Evolutionary conservation across 2,113 vertebrate genomes (phyloP).

Genomic region (Melospiza melodia): DNA sequence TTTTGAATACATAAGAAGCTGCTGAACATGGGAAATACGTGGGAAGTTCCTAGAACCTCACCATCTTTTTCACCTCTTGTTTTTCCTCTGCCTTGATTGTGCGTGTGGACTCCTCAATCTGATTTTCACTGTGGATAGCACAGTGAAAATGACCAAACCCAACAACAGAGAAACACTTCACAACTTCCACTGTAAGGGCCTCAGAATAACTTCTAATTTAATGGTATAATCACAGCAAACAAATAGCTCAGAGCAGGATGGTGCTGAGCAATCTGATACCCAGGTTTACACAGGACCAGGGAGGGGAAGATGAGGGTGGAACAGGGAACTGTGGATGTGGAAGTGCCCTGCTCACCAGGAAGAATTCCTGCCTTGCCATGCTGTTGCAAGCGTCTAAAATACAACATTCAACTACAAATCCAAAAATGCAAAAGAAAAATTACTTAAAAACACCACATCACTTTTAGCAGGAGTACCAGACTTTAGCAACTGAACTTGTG

Average conservation of each 20-base stretch:
- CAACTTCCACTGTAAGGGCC: neutral
- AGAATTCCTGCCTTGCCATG: neutral
- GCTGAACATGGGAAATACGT: neutral
- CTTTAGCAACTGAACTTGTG: neutral
- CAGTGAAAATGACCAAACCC: neutral
- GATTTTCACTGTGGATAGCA: neutral
- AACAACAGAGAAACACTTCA: neutral
- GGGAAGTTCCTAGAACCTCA: neutral
- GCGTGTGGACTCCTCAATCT: neutral
- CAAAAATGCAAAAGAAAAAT: neutral
- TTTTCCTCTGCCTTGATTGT: neutral
- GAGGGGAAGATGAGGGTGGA: neutral
- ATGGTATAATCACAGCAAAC: neutral
- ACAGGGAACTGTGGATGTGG: neutral
- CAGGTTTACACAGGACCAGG: neutral
- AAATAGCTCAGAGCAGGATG: neutral
- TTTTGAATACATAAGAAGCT: constrained; percentile 9
- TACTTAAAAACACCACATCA: neutral
- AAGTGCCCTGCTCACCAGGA: neutral
- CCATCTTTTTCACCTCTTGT: neutral
- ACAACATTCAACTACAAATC: neutral
- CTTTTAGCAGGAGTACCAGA: neutral
- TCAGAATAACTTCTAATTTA: neutral
- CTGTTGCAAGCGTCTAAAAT: neutral
- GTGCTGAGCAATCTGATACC: neutral